These are phyloP conservation scores for Lepidurus couesii DNA, from an alignment of 1,140 invertebrate genomes.

Conservation along the genomic window DNA sequence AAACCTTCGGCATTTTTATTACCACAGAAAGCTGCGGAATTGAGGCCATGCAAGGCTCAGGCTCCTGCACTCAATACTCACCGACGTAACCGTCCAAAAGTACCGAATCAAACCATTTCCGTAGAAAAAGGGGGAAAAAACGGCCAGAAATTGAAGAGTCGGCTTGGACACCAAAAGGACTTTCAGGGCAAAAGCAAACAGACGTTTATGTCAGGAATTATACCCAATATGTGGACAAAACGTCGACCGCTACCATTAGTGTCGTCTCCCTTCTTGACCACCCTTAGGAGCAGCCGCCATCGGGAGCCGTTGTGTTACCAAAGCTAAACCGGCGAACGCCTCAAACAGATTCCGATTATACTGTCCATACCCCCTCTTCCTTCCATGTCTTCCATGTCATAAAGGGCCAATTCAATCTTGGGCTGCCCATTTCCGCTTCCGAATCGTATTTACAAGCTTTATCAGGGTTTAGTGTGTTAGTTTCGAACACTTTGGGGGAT, in stretches of 20 bases:
- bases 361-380: too few species aligned
- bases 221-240: constrained; percentile 6
- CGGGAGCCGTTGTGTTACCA: not conserved
- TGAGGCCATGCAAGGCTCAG: not conserved
- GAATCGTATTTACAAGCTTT: too few species aligned
- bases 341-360: not conserved
- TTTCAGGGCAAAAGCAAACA: not conserved
- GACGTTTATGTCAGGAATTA: not conserved
- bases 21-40: not conserved
- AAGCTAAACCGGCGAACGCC: not conserved
- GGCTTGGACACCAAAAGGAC: not conserved
- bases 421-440: too few species aligned
- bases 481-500: too few species aligned
- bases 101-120: not conserved
- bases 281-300: not conserved
- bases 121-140: not conserved
- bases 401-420: too few species aligned
- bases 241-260: not conserved
- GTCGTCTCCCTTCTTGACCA: not conserved
- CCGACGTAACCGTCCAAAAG: not conserved
- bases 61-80: not conserved
- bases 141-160: not conserved
- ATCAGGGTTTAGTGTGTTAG: too few species aligned
- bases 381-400: too few species aligned
- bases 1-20: not conserved